Conservation (phyloP, 53 echinoderm and acorn worm species). For the Stichopus horrens region DNA sequence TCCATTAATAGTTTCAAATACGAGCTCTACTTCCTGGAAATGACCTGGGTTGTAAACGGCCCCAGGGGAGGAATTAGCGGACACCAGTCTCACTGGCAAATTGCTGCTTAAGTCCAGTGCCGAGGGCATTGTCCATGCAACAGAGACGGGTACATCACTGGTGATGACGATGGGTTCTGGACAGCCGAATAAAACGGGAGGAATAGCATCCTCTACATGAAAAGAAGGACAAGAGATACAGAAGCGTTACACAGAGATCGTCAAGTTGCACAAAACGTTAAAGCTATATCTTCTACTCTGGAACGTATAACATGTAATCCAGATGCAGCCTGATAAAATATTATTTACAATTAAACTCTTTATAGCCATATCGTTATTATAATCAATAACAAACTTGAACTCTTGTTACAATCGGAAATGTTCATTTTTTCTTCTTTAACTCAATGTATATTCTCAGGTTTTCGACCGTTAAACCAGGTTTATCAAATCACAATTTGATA, state of each 20-base stretch:
- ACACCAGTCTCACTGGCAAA: background rate
- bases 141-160: conserved; percentile 5
- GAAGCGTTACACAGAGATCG: background rate
- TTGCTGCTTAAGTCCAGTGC: background rate
- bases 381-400: too few relatives aligned
- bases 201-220: background rate
- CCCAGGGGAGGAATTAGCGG: conserved; percentile 26
- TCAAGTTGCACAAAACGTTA: background rate
- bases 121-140: background rate
- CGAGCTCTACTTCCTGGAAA: background rate
- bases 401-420: too few relatives aligned
- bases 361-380: too few relatives aligned
- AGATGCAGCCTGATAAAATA: too few relatives aligned
- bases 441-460: too few relatives aligned
- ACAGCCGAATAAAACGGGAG: conserved; percentile 12
- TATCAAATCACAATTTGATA: too few relatives aligned
- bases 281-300: too few relatives aligned
- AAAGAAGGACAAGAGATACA: background rate
- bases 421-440: too few relatives aligned
- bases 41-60: conserved; percentile 20
- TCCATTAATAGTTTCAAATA: conserved; percentile 1
- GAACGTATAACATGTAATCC: too few relatives aligned
- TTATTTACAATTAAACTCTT: too few relatives aligned
- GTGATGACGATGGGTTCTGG: conserved; percentile 1
- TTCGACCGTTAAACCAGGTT: too few relatives aligned